These are phyloP conservation scores for Delia radicum DNA, from an alignment of 1,140 invertebrate genomes.

Conservation along the genomic window DNA sequence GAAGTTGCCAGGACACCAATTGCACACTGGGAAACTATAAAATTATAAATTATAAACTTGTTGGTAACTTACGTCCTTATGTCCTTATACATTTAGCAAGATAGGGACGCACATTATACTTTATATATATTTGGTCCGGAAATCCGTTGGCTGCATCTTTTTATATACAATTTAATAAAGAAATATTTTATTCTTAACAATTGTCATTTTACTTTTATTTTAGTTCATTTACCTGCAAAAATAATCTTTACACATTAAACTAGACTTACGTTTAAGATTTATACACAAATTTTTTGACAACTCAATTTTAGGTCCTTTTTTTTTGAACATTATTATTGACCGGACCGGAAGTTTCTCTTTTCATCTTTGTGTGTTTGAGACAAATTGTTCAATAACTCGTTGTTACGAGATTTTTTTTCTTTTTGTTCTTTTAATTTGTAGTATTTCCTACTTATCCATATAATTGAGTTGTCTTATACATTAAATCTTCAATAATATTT, in stretches of 20 bases:
- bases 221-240: not conserved
- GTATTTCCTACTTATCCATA: not conserved
- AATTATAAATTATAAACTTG: no score
- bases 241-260: not conserved
- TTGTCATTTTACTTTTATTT: not conserved
- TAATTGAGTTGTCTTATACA: not conserved
- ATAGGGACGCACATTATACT: not conserved
- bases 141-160: not conserved
- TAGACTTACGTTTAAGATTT: no score
- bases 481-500: not conserved
- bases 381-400: not conserved
- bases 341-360: not conserved
- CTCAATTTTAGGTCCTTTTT: not conserved
- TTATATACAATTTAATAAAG: not conserved
- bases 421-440: not conserved
- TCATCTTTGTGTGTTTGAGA: not conserved
- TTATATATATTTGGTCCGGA: not conserved
- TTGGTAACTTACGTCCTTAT: no score
- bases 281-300: no score
- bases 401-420: not conserved
- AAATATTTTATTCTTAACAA: not conserved
- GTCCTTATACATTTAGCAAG: no score
- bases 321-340: not conserved
- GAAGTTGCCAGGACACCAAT: no score
- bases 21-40: no score